Evolutionary conservation across 1,140 invertebrate species (phyloP).

Genomic region (Tribolium madens): DNA sequence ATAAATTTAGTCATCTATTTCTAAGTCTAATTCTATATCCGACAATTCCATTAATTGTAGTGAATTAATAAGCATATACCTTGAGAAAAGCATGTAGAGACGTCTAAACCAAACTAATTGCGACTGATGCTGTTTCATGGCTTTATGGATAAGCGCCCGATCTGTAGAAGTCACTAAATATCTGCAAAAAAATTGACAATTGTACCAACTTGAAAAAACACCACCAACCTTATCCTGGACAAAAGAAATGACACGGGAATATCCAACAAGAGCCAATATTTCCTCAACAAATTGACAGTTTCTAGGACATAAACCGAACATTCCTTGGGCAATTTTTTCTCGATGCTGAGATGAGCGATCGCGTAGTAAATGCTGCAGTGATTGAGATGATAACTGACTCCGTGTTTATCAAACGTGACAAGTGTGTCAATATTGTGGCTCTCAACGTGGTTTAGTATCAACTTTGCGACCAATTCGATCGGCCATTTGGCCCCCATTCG

Average conservation of each 20-base stretch:
- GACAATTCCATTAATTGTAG: conserved; percentile 77
- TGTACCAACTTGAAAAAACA: conserved; percentile 17
- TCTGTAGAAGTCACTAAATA: conserved; percentile 73
- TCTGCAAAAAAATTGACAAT: conserved; percentile 63
- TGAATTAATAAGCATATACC: conserved; percentile 92
- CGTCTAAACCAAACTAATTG: conserved; percentile 94
- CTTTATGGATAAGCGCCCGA: conserved; percentile 72
- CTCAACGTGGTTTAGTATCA: conserved; percentile 80
- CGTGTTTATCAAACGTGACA: conserved; percentile 92
- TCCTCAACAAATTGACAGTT: conserved; percentile 86
- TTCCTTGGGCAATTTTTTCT: conserved; percentile 78
- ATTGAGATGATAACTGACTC: conserved; percentile 91
- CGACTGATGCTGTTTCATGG: conserved; percentile 87
- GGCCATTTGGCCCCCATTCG: conserved; percentile 81
- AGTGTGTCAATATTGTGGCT: conserved; percentile 83
- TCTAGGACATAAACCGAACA: conserved; percentile 86
- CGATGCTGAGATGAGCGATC: conserved; percentile 79
- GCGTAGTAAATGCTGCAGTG: conserved; percentile 88
- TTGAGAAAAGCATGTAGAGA: conserved; percentile 90
- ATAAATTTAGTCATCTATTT: conserved; percentile 72
- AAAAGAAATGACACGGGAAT: conserved; percentile 81
- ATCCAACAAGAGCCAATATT: conserved; percentile 89
- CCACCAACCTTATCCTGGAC: conserved; percentile 78
- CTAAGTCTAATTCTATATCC: conserved; percentile 81
- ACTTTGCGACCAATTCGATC: conserved; percentile 76